phyloP scores from a whole-genome alignment of 1,140 invertebrate species.

The Arctopsyche grandis region DNA sequence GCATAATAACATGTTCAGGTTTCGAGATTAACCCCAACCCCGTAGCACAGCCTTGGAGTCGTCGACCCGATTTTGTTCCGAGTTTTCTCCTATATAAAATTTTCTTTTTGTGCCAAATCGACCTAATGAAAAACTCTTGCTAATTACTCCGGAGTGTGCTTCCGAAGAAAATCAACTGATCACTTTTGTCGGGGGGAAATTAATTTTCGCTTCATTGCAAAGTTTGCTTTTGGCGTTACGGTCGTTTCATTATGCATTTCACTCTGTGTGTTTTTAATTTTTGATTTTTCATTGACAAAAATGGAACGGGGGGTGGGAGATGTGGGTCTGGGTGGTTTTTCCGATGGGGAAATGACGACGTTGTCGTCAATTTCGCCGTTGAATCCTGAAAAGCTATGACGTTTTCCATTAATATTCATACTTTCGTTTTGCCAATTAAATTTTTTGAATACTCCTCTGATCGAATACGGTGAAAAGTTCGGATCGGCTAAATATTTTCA shows the following conservation, averaged over 20 bases:
- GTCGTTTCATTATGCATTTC: background rate
- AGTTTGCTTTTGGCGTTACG: background rate
- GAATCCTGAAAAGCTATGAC: background rate
- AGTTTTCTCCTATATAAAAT: slow-evolving; percentile 5
- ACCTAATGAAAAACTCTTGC: slow-evolving; percentile 11
- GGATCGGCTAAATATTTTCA: no score
- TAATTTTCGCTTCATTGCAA: slow-evolving; percentile 1
- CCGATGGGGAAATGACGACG: background rate
- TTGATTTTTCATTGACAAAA: background rate
- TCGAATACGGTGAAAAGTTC: background rate
- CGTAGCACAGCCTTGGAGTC: no score
- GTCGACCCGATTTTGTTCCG: slow-evolving; percentile 1
- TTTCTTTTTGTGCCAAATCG: background rate
- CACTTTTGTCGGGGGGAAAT: background rate
- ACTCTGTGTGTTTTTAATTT: background rate
- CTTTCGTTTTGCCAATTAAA: slow-evolving; percentile 25
- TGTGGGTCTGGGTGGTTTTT: background rate
- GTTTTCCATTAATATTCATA: slow-evolving; percentile 19
- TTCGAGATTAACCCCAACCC: slow-evolving; percentile 5
- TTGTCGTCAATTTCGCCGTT: background rate
- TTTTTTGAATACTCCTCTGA: background rate
- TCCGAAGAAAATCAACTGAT: background rate
- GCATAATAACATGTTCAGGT: slow-evolving; percentile 13
- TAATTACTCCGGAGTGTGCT: background rate
- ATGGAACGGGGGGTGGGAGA: no score